Conservation (phyloP, 2,113 vertebrate species). For the Vulpes ferrilata region DNA sequence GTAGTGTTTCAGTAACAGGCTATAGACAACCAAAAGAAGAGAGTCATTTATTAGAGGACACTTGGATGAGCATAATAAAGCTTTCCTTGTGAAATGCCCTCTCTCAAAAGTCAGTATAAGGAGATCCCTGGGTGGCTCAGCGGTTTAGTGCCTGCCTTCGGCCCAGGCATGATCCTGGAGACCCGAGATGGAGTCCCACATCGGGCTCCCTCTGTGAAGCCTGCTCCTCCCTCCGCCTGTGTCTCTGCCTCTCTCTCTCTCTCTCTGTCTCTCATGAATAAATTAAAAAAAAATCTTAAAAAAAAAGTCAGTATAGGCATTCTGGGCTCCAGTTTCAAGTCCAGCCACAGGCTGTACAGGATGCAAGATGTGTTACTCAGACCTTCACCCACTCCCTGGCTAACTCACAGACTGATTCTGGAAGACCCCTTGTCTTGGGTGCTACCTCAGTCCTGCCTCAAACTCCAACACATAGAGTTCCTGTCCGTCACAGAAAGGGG, state of each 20-base stretch:
- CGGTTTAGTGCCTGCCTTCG: too few relatives aligned
- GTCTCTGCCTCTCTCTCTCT: too few relatives aligned
- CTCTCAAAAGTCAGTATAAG: background rate
- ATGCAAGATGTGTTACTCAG: background rate
- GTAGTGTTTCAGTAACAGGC: conserved; percentile 18
- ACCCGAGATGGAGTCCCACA: too few relatives aligned
- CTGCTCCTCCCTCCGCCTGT: too few relatives aligned
- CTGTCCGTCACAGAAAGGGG: background rate
- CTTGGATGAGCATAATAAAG: background rate
- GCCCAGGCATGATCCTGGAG: too few relatives aligned
- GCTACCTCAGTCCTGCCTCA: background rate
- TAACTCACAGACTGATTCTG: background rate
- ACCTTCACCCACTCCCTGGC: background rate
- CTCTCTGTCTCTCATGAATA: too few relatives aligned
- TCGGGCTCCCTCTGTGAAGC: too few relatives aligned
- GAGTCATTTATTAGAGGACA: background rate
- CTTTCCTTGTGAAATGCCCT: background rate
- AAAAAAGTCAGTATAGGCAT: background rate
- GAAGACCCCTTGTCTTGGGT: background rate
- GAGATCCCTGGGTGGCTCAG: too few relatives aligned
- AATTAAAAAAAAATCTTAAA: too few relatives aligned
- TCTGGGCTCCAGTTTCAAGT: background rate
- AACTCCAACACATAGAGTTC: rapidly evolving
- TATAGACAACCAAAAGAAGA: background rate
- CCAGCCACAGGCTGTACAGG: background rate